Conservation (phyloP, 2,888 invertebrate genomes). For the Timema podura region DNA sequence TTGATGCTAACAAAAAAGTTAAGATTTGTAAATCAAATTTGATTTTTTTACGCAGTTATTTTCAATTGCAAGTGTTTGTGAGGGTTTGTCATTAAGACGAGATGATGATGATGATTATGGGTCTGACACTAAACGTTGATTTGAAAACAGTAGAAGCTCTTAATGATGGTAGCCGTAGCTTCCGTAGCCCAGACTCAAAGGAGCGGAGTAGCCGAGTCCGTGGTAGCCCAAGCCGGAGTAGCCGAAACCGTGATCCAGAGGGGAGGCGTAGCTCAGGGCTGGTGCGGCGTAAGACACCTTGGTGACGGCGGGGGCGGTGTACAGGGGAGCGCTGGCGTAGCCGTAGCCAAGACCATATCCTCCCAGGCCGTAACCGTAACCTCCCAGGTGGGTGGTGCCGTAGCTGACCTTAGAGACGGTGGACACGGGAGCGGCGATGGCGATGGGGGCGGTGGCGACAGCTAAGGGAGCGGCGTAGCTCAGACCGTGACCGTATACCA, state of each 20-base stretch:
- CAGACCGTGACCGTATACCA: conserved; percentile 18
- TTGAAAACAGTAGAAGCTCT: neutral
- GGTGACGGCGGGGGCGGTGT: neutral
- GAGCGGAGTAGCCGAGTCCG: conserved; percentile 32
- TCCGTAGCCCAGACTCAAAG: conserved; percentile 33
- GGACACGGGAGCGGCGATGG: neutral
- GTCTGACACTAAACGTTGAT: too few species aligned
- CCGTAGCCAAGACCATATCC: conserved; percentile 19
- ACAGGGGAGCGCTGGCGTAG: neutral
- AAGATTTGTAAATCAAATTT: too few species aligned
- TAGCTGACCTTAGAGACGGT: conserved; percentile 1
- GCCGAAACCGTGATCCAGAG: conserved; percentile 17
- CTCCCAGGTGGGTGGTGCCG: neutral
- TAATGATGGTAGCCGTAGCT: conserved; percentile 19
- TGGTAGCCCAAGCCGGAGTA: conserved; percentile 31
- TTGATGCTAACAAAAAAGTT: too few species aligned
- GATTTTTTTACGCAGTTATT: too few species aligned
- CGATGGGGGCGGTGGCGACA: conserved; percentile 9
- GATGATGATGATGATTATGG: too few species aligned
- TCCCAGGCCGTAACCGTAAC: neutral
- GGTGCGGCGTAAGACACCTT: conserved; percentile 2
- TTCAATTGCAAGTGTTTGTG: too few species aligned
- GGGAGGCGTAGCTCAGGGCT: conserved; percentile 4
- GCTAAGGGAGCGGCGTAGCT: conserved; percentile 2
- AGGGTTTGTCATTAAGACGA: too few species aligned